Conservation (phyloP, 2,113 vertebrate species). For the Nothoprocta pentlandii region DNA sequence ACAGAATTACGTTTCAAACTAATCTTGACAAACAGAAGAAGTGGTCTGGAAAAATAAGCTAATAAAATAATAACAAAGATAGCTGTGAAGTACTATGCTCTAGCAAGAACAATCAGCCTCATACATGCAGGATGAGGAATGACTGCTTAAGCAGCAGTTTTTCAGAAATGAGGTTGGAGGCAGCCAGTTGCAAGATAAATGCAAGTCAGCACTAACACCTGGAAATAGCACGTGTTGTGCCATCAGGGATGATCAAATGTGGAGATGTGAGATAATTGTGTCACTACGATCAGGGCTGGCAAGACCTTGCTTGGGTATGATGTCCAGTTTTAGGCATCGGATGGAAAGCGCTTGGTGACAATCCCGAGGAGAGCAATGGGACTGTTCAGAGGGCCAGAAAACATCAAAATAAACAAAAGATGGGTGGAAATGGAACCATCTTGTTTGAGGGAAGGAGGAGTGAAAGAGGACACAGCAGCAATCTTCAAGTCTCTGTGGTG, state of each 20-base stretch:
- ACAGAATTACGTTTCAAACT: background rate
- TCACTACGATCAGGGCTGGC: background rate
- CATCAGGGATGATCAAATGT: background rate
- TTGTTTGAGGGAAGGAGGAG: background rate
- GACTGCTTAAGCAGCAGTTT: background rate
- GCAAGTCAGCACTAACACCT: background rate
- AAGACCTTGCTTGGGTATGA: background rate
- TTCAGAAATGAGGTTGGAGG: background rate
- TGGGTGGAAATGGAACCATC: background rate
- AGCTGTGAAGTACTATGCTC: background rate
- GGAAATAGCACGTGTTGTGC: background rate
- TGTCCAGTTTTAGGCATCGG: accelerated
- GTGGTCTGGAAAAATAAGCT: background rate
- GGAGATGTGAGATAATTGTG: background rate
- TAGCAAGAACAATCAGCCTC: background rate
- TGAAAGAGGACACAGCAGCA: background rate
- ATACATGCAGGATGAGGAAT: background rate
- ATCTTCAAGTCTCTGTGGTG: background rate
- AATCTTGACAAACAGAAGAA: background rate
- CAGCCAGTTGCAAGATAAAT: background rate
- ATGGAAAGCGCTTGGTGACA: background rate
- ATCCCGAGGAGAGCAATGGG: accelerated
- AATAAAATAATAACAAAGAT: background rate
- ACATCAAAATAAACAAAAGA: background rate
- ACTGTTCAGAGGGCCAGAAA: background rate